Evolutionary conservation across 2,113 vertebrate genomes (phyloP).

Genomic region (Pantherophis guttatus): DNA sequence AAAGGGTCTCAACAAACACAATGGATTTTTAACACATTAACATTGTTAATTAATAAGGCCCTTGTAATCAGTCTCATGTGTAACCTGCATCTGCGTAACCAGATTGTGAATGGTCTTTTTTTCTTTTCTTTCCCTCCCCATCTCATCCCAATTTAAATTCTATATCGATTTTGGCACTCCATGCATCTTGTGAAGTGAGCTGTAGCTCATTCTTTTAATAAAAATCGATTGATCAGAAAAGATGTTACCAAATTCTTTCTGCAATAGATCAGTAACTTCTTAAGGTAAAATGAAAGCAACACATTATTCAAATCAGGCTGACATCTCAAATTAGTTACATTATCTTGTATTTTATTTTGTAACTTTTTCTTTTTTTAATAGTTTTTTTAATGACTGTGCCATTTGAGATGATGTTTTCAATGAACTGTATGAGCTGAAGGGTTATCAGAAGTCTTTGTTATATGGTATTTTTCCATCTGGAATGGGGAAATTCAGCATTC

Average conservation of each 20-base stretch:
- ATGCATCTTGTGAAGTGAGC: background rate
- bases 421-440: background rate
- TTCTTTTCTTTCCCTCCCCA: background rate
- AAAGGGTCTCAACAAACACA: background rate
- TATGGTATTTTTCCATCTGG: background rate
- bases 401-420: background rate
- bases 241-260: background rate
- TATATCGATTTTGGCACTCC: background rate
- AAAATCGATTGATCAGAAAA: background rate
- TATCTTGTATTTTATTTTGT: background rate
- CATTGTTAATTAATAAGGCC: background rate
- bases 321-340: background rate
- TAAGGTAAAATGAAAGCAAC: background rate
- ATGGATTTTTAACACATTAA: background rate
- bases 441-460: conserved; percentile 2
- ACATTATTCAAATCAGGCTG: background rate
- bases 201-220: background rate
- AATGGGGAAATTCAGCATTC: background rate
- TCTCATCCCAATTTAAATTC: background rate
- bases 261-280: background rate
- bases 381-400: background rate
- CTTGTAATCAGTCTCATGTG: background rate
- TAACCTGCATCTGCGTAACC: background rate
- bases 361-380: background rate
- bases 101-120: background rate